Percentiles rank a stretch among this genome's conserved stretches.
phyloP scores from a whole-genome alignment of 2,797 vertebrate genomes.

The Lacerta bilineata region DNA sequence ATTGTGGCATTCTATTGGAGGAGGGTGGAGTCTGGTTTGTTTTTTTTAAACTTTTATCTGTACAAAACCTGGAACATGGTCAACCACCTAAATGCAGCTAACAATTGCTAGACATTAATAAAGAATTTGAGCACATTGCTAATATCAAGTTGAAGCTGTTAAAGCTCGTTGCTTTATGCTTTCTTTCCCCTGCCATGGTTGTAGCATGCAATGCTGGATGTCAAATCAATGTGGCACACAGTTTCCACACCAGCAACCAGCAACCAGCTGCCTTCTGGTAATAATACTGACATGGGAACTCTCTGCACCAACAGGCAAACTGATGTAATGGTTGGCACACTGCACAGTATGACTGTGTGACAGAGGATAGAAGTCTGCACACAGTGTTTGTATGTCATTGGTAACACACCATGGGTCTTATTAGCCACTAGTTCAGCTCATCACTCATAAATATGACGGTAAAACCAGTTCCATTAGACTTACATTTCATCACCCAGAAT shows the following conservation, averaged over 20 bases:
- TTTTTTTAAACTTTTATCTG: neutral
- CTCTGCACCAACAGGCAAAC: neutral
- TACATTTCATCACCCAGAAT: neutral
- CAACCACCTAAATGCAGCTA: neutral
- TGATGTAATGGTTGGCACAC: neutral
- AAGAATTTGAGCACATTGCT: neutral
- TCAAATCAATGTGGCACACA: neutral
- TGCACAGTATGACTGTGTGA: neutral
- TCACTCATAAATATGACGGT: neutral
- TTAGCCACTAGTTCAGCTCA: neutral
- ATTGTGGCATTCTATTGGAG: too few relatives aligned
- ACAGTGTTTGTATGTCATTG: neutral
- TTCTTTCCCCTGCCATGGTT: neutral
- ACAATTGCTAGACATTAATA: neutral
- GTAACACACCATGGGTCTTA: neutral
- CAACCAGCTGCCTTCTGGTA: neutral
- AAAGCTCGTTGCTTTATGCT: neutral
- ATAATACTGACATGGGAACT: neutral
- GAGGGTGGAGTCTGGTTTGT: neutral
- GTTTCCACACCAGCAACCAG: constrained; percentile 6
- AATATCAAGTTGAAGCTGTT: neutral
- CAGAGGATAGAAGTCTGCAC: neutral
- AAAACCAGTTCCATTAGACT: neutral
- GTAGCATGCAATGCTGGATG: too few relatives aligned
- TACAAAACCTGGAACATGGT: neutral